Percentiles rank a stretch among this genome's conserved stretches.
Conservation (phyloP, 2,888 invertebrate genomes). For the Caenorhabditis panamensis region DNA sequence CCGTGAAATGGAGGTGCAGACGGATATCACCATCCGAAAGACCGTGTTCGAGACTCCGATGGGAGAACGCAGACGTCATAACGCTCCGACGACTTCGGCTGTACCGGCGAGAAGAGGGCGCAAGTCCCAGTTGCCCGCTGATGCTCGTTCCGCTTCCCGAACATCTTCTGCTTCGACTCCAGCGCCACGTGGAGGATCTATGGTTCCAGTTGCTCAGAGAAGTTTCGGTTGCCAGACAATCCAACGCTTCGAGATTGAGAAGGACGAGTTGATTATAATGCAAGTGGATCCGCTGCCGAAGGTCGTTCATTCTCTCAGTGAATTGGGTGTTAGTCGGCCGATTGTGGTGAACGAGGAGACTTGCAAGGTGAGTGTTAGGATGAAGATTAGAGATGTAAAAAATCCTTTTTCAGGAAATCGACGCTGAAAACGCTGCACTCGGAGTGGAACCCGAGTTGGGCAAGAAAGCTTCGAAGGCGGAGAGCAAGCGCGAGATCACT, state of each 20-base stretch:
- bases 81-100: neutral
- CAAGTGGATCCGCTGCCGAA: neutral
- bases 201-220: neutral
- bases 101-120: neutral
- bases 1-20: slow-evolving; percentile 20
- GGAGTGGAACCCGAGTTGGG: neutral
- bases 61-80: slow-evolving; percentile 12
- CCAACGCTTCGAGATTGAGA: slow-evolving; percentile 32
- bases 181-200: slow-evolving; percentile 5
- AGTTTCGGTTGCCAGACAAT: slow-evolving; percentile 17
- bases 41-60: neutral
- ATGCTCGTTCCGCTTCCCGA: slow-evolving; percentile 16
- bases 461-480: slow-evolving; percentile 17
- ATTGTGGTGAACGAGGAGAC: slow-evolving; percentile 25
- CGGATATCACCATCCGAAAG: slow-evolving; percentile 31
- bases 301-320: neutral
- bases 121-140: slow-evolving; percentile 4
- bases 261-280: slow-evolving; percentile 50
- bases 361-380: slow-evolving; percentile 38
- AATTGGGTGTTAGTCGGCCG: neutral
- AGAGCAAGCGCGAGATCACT: slow-evolving; percentile 14
- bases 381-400: too few species aligned
- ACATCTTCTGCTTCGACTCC: slow-evolving; percentile 31
- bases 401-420: slow-evolving; percentile 38
- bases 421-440: slow-evolving; percentile 11